Base-by-base conservation (phyloP, 2,797 vertebrate genomes). In the Oreonectes daqikongensis region DNA sequence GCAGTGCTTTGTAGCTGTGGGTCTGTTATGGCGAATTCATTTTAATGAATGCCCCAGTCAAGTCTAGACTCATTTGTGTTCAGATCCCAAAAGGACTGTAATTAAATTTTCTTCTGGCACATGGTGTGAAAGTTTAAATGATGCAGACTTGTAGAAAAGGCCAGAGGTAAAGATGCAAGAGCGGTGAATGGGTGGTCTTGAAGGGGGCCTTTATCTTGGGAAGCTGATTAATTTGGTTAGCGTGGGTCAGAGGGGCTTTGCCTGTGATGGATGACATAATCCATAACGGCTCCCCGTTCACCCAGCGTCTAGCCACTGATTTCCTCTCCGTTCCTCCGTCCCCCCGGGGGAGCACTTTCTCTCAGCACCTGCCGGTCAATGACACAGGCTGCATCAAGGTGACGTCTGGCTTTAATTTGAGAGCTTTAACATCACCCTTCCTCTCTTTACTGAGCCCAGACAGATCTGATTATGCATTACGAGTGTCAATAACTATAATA, bases 221-320 rank as follows among this genome's bases (percentile, higher is more conserved):
- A 91, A 86, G 84, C 81, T 86, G 88, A 91, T 90, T 90, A 91
- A 92, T 90, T 88, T 89, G 86, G 85, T 90, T 86, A 85, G 81
- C 74, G 66, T 44, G 76, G 85, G 86, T 88, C 65, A 24, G 80
- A 71, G 44, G 79, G 79, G 84, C 81, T 69, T 80, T 61, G 11
- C 14, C 69, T 64, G 75, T 90, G 87, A 90, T 89, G 84, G 87
- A 87, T 85, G 82, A 87, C 70, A 84, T 83, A 85, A 88, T 84
- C 83, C 84, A 79, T 82, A 87, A 90, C 86, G 75, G 81, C 81
- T 86, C 82, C 80, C 72, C 46, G 72, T 82, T 85, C 82, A 83
- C 84, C 77, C 79, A 26, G 20, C 15, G 68, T 73, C 78, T 79
- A 76, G 68, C 82, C 78, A 80, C 84, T 79, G 81, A 85, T 79